Conservation (phyloP, 1,140 invertebrate genomes). For the Pseudoatta argentina region DNA sequence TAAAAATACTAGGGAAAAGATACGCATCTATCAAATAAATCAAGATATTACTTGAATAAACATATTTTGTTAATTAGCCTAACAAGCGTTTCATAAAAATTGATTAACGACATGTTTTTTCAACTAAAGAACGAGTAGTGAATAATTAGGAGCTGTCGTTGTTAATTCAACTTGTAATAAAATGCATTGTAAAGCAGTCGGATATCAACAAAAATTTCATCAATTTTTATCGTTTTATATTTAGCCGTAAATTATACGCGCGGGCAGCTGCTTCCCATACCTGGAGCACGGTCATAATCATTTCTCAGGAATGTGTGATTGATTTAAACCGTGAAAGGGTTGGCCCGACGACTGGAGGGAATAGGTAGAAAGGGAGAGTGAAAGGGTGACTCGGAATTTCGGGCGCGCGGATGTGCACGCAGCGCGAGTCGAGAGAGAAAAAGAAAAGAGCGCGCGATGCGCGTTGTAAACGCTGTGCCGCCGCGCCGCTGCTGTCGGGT, state of each 20-base stretch:
- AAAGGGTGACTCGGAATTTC: conserved; percentile 54
- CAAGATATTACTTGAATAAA: conserved; percentile 1
- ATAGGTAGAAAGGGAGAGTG: conserved; percentile 47
- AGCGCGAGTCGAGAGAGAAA: neutral
- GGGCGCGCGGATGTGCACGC: conserved; percentile 35
- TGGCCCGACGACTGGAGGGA: conserved; percentile 31
- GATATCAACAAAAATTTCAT: conserved; percentile 69
- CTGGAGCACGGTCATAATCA: conserved; percentile 56
- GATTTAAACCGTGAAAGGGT: conserved; percentile 73
- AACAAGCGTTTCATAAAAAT: conserved; percentile 19
- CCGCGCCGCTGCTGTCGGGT: conserved; percentile 44
- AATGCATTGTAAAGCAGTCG: conserved; percentile 55
- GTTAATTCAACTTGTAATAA: conserved; percentile 67
- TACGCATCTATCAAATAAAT: conserved; percentile 14
- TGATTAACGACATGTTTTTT: conserved; percentile 32
- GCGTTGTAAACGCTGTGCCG: conserved; percentile 8
- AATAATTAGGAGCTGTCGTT: conserved; percentile 44
- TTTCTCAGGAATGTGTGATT: conserved; percentile 72
- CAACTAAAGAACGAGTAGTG: conserved; percentile 22
- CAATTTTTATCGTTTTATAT: conserved; percentile 73
- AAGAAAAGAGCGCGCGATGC: conserved; percentile 22
- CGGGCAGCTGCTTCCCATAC: conserved; percentile 58
- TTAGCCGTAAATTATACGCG: conserved; percentile 64
- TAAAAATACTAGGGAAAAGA: conserved; percentile 25
- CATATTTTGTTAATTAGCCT: conserved; percentile 16